Base-by-base conservation (phyloP, 2,113 vertebrate species). In the Galemys pyrenaicus region DNA sequence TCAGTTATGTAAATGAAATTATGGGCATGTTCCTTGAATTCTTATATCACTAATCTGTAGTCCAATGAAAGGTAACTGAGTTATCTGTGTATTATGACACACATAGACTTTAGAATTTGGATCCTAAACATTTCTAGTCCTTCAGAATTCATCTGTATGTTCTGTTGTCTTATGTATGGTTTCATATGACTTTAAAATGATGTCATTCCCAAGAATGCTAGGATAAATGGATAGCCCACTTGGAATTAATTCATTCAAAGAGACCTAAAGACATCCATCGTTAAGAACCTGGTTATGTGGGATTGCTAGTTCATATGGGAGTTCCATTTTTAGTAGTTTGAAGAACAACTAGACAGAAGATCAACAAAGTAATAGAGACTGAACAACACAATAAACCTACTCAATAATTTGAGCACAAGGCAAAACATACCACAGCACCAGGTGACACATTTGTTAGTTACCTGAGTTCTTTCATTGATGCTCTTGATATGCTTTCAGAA, bases 111-210 rank as follows among this genome's bases (percentile, higher is more conserved):
- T 32, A 78, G 56, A 51, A 87, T 65, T 62, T 60, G 15, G 67
- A 88, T 46, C 51, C 82, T 39, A 13, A 20, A 32, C 39, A 54
- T 28, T 9, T 54, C 41, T 60, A 74, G 16, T 81, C 6, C 64
- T 15, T 82, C 4, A 44, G 2, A 77, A 77, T 84, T 90, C 26
- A 39, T 75, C 37, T 89, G 56, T 80, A 13, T 89, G 3, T 41
- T 54, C 41, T 87, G 0, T 46, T 54, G 2, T 62, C 7, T 67
- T 67, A 9, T 49, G 9, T 26, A 24, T 75, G 39, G 49, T 13
- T 84, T 90, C 37, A 24, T 8, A 62, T 78, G 56, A 51, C 30
- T 85, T 90, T 86, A 74, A 81, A 94, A n/a, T 83, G 70, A 16
- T 49, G 12, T 35, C 28, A 91, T 62, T 77, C 37, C 9, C 1